A percentile compares a stretch with the other conserved stretches of the same genome.
phyloP scores from a whole-genome alignment of 2,888 invertebrate species.

The Caenorhabditis japonica region DNA sequence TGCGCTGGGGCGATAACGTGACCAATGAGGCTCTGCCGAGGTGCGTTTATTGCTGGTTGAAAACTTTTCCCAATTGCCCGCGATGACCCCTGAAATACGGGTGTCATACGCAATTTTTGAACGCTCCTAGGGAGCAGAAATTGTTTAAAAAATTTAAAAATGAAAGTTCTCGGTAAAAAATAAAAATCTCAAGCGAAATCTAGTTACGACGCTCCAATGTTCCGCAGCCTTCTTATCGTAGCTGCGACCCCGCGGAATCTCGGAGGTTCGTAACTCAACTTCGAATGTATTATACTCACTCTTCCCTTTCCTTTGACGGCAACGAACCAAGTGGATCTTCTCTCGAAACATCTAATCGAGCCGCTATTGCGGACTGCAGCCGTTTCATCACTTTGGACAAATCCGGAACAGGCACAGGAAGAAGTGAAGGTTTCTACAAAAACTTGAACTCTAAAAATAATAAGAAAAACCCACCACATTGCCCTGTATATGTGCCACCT shows the following conservation, averaged over 20 bases:
- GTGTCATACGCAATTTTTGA: conserved; percentile 70
- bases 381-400: conserved; percentile 18
- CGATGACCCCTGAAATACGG: conserved; percentile 67
- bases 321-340: too few species aligned
- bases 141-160: too few species aligned
- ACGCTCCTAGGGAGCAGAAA: too few species aligned
- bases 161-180: too few species aligned
- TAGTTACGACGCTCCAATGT: too few species aligned
- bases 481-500: conserved; percentile 23
- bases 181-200: too few species aligned
- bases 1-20: conserved; percentile 76
- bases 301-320: too few species aligned
- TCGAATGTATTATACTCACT: too few species aligned
- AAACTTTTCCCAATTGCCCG: conserved; percentile 76
- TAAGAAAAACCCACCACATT: conserved; percentile 12
- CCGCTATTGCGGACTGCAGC: conserved; percentile 4
- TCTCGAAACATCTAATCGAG: background rate
- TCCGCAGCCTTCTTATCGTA: too few species aligned
- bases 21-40: conserved; percentile 76
- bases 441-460: background rate
- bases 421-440: conserved; percentile 25
- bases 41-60: conserved; percentile 77
- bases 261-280: too few species aligned
- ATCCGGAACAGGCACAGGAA: conserved; percentile 28
- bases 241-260: too few species aligned